phyloP scores from a whole-genome alignment of 1,140 invertebrate species.

The Nasonia giraulti region DNA sequence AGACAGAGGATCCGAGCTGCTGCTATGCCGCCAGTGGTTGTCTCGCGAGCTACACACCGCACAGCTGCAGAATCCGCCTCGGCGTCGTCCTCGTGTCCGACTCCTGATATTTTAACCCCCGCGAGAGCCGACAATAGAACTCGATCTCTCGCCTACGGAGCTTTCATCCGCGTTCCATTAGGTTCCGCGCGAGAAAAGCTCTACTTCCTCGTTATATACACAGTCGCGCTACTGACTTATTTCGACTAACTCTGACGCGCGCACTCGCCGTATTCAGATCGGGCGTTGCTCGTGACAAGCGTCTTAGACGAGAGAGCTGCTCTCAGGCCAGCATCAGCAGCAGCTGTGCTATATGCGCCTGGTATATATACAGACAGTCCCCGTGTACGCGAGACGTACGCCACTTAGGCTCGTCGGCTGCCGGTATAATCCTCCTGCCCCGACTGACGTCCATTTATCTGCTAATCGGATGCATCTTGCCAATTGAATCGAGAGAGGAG shows the following conservation, averaged over 20 bases:
- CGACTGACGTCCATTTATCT: conserved; percentile 43
- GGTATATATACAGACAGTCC: neutral
- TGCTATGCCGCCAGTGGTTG: neutral
- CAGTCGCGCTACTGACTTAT: too few species aligned
- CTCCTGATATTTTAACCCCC: conserved; percentile 45
- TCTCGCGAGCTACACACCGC: neutral
- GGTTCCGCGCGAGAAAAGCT: neutral
- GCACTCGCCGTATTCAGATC: neutral
- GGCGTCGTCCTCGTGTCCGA: neutral
- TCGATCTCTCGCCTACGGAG: neutral
- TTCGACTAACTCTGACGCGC: neutral
- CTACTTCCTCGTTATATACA: too few species aligned
- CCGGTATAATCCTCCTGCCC: neutral
- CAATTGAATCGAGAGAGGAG: conserved; percentile 38
- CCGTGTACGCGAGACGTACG: conserved; percentile 16
- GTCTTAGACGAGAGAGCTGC: conserved; percentile 6
- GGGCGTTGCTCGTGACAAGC: conserved; percentile 8
- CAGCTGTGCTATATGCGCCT: neutral
- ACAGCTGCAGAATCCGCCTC: neutral
- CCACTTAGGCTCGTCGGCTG: conserved; percentile 16
- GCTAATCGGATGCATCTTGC: conserved; percentile 48
- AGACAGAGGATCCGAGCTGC: neutral
- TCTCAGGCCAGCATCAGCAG: neutral
- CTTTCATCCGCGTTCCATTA: conserved; percentile 24
- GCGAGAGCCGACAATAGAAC: conserved; percentile 22